phyloP scores from a whole-genome alignment of 2,888 invertebrate genomes.

The Acrobasis repandana region DNA sequence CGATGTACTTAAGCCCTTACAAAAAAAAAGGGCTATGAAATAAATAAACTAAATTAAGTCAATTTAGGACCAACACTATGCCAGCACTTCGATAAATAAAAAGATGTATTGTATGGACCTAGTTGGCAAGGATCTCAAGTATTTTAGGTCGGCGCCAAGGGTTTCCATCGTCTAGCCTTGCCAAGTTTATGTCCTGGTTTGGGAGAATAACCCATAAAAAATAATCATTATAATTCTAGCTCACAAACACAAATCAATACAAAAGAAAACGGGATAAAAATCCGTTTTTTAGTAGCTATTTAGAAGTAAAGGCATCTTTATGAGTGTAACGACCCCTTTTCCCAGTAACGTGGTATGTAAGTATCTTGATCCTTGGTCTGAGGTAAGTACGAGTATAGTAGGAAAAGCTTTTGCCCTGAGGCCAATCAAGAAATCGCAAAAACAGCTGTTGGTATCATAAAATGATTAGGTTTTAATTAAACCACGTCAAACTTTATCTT shows the following conservation, averaged over 20 bases:
- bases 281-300: background rate
- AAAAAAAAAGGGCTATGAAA: too few relatives aligned
- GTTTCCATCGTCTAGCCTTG: slow-evolving; percentile 41
- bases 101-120: slow-evolving; percentile 32
- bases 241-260: background rate
- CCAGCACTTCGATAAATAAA: slow-evolving; percentile 37
- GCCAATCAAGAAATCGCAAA: too few relatives aligned
- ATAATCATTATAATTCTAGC: background rate
- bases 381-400: too few relatives aligned
- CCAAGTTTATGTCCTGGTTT: slow-evolving; percentile 55
- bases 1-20: too few relatives aligned
- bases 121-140: slow-evolving; percentile 62
- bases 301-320: background rate
- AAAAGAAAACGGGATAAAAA: background rate
- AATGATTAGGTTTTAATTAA: too few relatives aligned
- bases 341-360: too few relatives aligned
- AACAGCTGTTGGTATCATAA: too few relatives aligned
- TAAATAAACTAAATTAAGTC: too few relatives aligned
- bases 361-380: too few relatives aligned
- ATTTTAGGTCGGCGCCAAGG: slow-evolving; percentile 59
- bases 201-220: slow-evolving; percentile 24
- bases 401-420: too few relatives aligned
- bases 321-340: too few relatives aligned
- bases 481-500: too few relatives aligned
- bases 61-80: background rate